These are phyloP conservation scores for Apogon talboti DNA, from an alignment of 2,797 vertebrate species.

Conservation along the genomic window DNA sequence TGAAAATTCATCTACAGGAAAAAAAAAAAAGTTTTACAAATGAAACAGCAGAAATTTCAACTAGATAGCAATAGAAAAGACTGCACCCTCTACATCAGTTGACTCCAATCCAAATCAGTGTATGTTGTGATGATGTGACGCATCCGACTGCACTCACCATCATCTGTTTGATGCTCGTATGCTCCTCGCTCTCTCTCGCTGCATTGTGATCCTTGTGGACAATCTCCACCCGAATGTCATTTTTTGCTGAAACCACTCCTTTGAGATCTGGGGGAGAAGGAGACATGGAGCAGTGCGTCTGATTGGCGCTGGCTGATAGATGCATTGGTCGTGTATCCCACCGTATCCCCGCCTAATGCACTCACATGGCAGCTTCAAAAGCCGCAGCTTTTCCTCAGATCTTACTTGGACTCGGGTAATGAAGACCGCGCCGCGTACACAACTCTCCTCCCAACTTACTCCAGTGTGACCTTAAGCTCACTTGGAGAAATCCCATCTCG, in stretches of 20 bases:
- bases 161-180: slow-evolving; percentile 90
- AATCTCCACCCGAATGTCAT: slow-evolving; percentile 92
- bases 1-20: no score
- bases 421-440: slow-evolving; percentile 1
- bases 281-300: slow-evolving; percentile 2
- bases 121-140: no score
- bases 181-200: slow-evolving; percentile 87
- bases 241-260: slow-evolving; percentile 91
- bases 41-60: no score
- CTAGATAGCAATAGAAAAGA: no score
- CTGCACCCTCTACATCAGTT: no score
- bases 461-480: slow-evolving; percentile 6
- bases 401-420: not conserved
- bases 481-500: slow-evolving; percentile 5
- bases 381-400: slow-evolving; percentile 8
- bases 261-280: slow-evolving; percentile 85
- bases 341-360: not conserved
- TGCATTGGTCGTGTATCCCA: slow-evolving; percentile 3
- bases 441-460: not conserved
- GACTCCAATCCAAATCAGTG: no score
- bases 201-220: slow-evolving; percentile 91
- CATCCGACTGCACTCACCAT: slow-evolving; percentile 83
- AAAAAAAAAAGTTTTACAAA: no score
- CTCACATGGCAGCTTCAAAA: slow-evolving; percentile 15
- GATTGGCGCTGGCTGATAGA: slow-evolving; percentile 4